Evolutionary conservation across 2,113 vertebrate genomes (phyloP).

Genomic region (Sphaerodactylus townsendi): DNA sequence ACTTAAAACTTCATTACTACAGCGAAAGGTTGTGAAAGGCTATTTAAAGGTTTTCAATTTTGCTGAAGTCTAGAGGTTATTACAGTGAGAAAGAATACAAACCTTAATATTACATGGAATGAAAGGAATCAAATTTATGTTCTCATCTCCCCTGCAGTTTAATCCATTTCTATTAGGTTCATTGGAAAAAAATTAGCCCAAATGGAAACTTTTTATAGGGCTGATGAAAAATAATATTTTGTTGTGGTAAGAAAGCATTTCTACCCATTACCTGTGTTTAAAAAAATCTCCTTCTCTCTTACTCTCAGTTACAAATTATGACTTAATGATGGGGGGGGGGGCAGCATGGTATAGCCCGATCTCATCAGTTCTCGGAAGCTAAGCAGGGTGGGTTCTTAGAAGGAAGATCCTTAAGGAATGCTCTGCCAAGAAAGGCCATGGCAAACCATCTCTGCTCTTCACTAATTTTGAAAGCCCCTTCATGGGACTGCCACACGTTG

Average conservation of each 20-base stretch:
- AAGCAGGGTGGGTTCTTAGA: too few species aligned
- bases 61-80: conserved; percentile 83
- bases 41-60: conserved; percentile 87
- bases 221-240: conserved; percentile 76
- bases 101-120: conserved; percentile 81
- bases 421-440: too few species aligned
- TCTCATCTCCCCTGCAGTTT: conserved; percentile 78
- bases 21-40: conserved; percentile 81
- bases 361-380: too few species aligned
- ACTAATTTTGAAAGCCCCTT: too few species aligned
- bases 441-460: too few species aligned
- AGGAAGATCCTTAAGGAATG: too few species aligned
- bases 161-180: conserved; percentile 79
- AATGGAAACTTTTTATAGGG: conserved; percentile 69
- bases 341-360: too few species aligned
- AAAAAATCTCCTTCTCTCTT: conserved; percentile 36
- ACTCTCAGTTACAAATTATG: conserved; percentile 45
- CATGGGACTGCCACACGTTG: too few species aligned
- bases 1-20: conserved; percentile 85
- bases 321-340: not conserved
- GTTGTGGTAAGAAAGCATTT: conserved; percentile 61
- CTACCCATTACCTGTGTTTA: conserved; percentile 58
- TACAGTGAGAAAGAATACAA: conserved; percentile 80
- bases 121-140: conserved; percentile 82
- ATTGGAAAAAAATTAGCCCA: conserved; percentile 72